Percentiles rank a stretch among this genome's conserved stretches.
Evolutionary conservation across 2,113 vertebrate genomes (phyloP).

Genomic region (Urocolius indicus): DNA sequence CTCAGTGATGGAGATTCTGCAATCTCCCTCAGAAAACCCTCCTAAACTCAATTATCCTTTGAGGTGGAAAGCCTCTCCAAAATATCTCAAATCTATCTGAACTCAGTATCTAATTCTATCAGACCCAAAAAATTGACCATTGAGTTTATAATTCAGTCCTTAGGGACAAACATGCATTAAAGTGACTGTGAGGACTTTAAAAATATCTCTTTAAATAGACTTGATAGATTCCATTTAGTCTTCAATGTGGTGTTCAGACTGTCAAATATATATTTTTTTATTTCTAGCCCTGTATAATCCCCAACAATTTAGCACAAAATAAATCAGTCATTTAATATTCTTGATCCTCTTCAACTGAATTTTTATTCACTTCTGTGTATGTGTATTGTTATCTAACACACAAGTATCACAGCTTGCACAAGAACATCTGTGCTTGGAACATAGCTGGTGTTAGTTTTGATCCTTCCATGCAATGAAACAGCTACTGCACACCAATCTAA

Average conservation of each 20-base stretch:
- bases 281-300: slow-evolving; percentile 34
- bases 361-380: not conserved
- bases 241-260: not conserved
- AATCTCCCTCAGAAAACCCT: not conserved
- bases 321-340: not conserved
- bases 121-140: not conserved
- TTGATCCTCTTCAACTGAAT: not conserved
- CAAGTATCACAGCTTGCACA: not conserved
- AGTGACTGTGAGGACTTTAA: not conserved
- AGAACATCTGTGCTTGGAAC: not conserved
- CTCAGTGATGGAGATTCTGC: not conserved
- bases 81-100: not conserved
- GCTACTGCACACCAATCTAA: not conserved
- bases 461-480: not conserved
- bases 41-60: not conserved
- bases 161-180: not conserved
- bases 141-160: slow-evolving; percentile 10
- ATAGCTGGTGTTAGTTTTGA: not conserved
- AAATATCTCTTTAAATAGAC: slow-evolving; percentile 30
- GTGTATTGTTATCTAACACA: not conserved
- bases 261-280: not conserved
- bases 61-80: not conserved
- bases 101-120: not conserved
- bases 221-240: not conserved
- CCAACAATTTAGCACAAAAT: not conserved